phyloP scores from a whole-genome alignment of 2,113 vertebrate genomes.

The Macrotis lagotis region DNA sequence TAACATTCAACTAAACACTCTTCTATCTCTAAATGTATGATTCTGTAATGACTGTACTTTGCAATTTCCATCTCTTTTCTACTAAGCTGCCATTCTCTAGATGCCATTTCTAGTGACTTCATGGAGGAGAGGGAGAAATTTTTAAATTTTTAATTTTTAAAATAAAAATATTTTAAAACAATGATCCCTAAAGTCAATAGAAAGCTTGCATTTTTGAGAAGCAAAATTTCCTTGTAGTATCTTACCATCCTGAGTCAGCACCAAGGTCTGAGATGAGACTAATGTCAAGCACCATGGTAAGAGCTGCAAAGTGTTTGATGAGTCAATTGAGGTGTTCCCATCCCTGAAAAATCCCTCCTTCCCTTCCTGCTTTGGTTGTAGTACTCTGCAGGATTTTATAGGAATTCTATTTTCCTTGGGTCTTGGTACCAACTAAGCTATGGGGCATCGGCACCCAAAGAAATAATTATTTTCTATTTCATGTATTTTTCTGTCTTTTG shows the following conservation, averaged over 20 bases:
- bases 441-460: background rate
- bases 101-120: background rate
- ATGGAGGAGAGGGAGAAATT: too few species aligned
- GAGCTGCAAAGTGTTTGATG: background rate
- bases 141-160: too few species aligned
- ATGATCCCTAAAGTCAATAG: background rate
- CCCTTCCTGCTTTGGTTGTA: background rate
- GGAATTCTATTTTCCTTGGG: slow-evolving; percentile 1
- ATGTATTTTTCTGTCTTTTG: slow-evolving; percentile 72
- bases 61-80: background rate
- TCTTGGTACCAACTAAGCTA: background rate
- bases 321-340: slow-evolving; percentile 28
- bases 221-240: slow-evolving; percentile 2
- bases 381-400: background rate
- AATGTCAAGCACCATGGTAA: background rate
- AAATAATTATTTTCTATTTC: background rate
- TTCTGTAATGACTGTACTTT: background rate
- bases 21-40: background rate
- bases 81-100: background rate
- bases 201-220: background rate
- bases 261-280: background rate
- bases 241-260: slow-evolving; percentile 2
- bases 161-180: too few species aligned
- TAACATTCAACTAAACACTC: background rate
- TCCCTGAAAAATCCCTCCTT: background rate